Conservation (phyloP, 2,797 vertebrate genomes). For the Saguinus oedipus region DNA sequence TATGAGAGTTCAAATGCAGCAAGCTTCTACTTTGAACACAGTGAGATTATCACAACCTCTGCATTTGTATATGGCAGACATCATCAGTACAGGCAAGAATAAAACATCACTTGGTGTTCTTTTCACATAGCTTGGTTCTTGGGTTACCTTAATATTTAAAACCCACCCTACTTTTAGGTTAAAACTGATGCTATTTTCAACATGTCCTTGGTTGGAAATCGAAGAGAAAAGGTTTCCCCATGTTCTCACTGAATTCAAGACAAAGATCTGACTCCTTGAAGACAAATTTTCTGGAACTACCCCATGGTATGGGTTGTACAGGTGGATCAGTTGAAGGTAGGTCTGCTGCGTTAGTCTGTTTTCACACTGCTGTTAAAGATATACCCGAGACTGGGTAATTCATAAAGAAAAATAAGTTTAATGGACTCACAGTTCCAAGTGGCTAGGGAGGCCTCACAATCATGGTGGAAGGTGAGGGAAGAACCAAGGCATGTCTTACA, state of each 20-base stretch:
- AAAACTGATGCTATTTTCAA: not conserved
- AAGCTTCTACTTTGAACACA: rapidly evolving
- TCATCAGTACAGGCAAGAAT: not conserved
- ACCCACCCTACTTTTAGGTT: not conserved
- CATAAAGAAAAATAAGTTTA: not conserved
- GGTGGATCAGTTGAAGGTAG: not conserved
- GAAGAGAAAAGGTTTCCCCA: rapidly evolving
- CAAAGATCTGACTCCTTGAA: rapidly evolving
- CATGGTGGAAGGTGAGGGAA: not conserved
- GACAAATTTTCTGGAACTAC: not conserved
- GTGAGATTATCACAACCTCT: rapidly evolving
- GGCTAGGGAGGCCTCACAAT: not conserved
- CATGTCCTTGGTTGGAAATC: not conserved
- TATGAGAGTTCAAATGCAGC: not conserved
- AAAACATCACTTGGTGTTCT: rapidly evolving
- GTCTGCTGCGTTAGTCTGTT: not conserved
- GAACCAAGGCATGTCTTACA: not conserved
- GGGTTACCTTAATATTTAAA: not conserved
- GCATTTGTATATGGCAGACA: not conserved
- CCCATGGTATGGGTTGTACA: rapidly evolving
- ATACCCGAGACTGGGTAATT: not conserved
- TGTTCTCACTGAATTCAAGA: not conserved
- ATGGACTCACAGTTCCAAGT: not conserved
- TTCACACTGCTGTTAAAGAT: not conserved
- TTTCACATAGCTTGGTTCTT: rapidly evolving